Base-by-base conservation (phyloP, 2,888 invertebrate species). In the Sminthurinus aureus region DNA sequence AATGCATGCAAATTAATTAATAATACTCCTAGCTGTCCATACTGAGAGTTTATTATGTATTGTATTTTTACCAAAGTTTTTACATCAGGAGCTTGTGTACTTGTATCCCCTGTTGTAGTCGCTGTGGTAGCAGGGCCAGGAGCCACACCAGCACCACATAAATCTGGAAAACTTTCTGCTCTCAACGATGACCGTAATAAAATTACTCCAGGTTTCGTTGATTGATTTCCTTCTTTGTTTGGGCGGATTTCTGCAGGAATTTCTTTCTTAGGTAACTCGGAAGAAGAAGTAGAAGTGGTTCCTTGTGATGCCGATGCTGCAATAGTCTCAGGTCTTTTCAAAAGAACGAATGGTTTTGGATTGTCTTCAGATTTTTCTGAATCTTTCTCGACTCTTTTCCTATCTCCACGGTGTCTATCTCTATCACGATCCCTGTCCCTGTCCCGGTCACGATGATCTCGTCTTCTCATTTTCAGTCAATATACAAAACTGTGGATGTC, bases 251-350 rank as follows among this genome's bases (percentile, higher is more conserved):
- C 80, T 18, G 11, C 71, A 50, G 76, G 67, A 66, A 11, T 18
- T 24, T 81, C 84, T 50, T 71, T 67, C 15, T n/a, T 26, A 13
- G 73, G 26, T n/a, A 22, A 58, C 26, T 78, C 73, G 13, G 73
- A 26, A 38, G 74, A 8, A 6, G 78, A 78, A 58, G 52, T 67
- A 15, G 80, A 15, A 12, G 78, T 11, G n/a, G 18, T 20, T 38
- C n/a, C 18, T n/a, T n/a, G n/a, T 67, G 66, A 18, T 6, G 6
- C n/a, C 15, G 64, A 15, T n/a, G 64, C 11, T 24, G 26, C 50
- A n/a, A 64, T 58, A 22, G 79, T 52, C 18, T 85, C 85, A 8
- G 87, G 87, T 38, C 87, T 50, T 76, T 86, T 87, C 50, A 87
- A 67, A 8, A 87, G 78, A 38, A 86, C 84, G 15, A 86, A 84